phyloP scores from a whole-genome alignment of 2,113 vertebrate species.

The Pipra filicauda region DNA sequence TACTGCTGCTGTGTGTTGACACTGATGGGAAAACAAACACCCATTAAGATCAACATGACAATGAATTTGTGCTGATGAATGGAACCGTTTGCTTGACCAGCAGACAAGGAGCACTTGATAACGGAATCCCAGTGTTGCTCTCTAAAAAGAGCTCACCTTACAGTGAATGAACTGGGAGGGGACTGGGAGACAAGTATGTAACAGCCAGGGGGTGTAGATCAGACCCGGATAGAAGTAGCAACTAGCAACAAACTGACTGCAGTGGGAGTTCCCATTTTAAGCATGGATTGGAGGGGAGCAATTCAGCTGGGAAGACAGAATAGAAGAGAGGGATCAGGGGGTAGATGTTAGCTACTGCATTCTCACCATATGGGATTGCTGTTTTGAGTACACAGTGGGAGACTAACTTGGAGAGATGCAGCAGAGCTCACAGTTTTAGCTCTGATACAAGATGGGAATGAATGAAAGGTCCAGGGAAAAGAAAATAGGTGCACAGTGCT shows the following conservation, averaged over 20 bases:
- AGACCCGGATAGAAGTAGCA: not conserved
- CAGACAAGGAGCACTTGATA: not conserved
- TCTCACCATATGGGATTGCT: not conserved
- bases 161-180: accelerated
- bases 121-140: not conserved
- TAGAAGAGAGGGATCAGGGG: accelerated
- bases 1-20: not conserved
- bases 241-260: not conserved
- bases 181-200: not conserved
- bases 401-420: not conserved
- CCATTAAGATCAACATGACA: not conserved
- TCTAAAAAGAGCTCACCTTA: not conserved
- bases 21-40: not conserved
- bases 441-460: not conserved
- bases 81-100: not conserved
- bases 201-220: not conserved
- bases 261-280: not conserved
- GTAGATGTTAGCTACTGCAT: not conserved
- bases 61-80: not conserved
- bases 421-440: not conserved
- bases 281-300: not conserved
- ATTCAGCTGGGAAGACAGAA: not conserved
- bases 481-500: not conserved
- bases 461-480: not conserved
- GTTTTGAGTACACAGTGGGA: not conserved